A percentile compares a stretch with the other conserved stretches of the same genome.
Evolutionary conservation across 2,113 vertebrate genomes (phyloP).

Genomic region (Procavia capensis): DNA sequence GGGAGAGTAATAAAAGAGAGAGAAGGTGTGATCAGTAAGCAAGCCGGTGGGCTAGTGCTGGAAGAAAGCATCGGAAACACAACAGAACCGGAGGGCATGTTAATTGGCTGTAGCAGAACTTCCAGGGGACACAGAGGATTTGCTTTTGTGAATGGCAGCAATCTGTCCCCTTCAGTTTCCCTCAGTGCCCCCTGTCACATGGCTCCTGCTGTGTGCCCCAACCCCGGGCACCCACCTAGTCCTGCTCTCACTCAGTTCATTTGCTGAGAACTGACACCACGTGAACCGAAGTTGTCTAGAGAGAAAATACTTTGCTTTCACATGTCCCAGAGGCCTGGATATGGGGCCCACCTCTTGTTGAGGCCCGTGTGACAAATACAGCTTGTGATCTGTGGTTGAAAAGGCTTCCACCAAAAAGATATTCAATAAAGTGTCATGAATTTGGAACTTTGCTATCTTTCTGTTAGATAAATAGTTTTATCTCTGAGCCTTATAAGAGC

Average conservation of each 20-base stretch:
- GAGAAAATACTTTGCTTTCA: neutral
- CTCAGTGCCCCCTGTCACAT: neutral
- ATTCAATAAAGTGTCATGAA: neutral
- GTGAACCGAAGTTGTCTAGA: neutral
- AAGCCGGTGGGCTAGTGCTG: fast-evolving
- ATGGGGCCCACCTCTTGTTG: neutral
- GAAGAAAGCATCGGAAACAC: neutral
- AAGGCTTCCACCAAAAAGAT: neutral
- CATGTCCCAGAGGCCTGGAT: neutral
- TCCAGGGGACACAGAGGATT: neutral
- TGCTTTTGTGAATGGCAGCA: neutral
- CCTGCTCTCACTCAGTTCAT: neutral
- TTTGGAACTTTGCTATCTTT: neutral
- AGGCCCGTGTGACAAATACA: neutral
- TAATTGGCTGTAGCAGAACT: neutral
- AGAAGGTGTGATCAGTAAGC: neutral
- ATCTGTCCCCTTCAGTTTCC: neutral
- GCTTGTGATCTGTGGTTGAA: neutral
- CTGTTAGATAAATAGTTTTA: neutral
- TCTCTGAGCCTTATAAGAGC: constrained; percentile 8
- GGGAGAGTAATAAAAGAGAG: neutral
- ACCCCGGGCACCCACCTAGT: neutral
- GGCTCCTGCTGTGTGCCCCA: neutral
- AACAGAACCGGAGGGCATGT: no score
- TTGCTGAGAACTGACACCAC: neutral